phyloP scores from a whole-genome alignment of 2,797 vertebrate species.

The Poeciliopsis infans region DNA sequence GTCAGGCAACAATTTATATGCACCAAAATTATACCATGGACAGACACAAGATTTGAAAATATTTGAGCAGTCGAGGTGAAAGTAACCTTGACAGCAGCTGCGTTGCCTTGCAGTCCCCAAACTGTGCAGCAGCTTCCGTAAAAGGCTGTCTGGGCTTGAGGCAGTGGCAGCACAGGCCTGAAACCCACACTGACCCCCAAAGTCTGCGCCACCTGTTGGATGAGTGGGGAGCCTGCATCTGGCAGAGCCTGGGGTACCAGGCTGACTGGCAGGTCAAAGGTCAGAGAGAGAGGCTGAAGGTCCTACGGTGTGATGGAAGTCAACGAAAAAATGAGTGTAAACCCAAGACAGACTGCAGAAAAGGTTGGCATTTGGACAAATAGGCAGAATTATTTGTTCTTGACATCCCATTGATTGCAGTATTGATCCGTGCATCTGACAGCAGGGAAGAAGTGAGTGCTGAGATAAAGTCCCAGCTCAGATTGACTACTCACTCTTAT shows the following conservation, averaged over 20 bases:
- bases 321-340: background rate
- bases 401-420: conserved; percentile 45
- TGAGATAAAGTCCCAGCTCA: conserved; percentile 43
- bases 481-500: conserved; percentile 79
- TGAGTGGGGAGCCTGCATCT: conserved; percentile 78
- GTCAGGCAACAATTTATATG: conserved; percentile 14
- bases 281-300: conserved; percentile 82
- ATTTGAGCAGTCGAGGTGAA: conserved; percentile 4
- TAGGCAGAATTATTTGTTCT: conserved; percentile 28
- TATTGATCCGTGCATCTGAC: conserved; percentile 51
- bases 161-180: conserved; percentile 63
- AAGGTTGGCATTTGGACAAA: conserved; percentile 41
- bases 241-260: conserved; percentile 77
- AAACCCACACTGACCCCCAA: conserved; percentile 83
- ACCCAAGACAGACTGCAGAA: conserved; percentile 16
- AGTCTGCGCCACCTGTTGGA: conserved; percentile 82
- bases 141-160: conserved; percentile 74
- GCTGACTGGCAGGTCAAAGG: conserved; percentile 82
- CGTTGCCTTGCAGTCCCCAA: conserved; percentile 81
- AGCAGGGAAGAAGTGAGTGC: conserved; percentile 40
- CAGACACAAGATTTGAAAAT: background rate
- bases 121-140: conserved; percentile 81
- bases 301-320: conserved; percentile 62
- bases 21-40: background rate
- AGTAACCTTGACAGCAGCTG: conserved; percentile 77